Base-by-base conservation (phyloP, 2,888 invertebrate genomes). In the Sylvicola cinctus region DNA sequence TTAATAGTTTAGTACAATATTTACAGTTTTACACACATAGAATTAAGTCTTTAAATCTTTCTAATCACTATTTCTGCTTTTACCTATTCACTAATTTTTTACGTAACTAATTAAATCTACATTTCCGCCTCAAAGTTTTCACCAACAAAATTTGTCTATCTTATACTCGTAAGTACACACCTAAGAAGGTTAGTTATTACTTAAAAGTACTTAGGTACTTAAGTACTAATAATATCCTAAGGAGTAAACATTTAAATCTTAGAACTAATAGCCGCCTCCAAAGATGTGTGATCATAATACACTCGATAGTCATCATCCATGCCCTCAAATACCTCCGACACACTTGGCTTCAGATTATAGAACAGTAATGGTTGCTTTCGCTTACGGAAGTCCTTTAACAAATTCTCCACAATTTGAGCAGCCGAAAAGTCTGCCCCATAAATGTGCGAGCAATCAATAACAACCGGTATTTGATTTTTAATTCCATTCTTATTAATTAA, bases 351-450 rank as follows among this genome's bases (percentile, higher is more conserved):
- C 26, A 83, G 62, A 53, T 81, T 81, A 58, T 73, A 83, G 60
- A 83, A 83, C 56, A 77, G 72, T 15, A 83, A 58, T 30, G 77
- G 74, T 56, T 83, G 83, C 32, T 69, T 65, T 34, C 80, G 64
- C 33, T 62, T 62, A 36, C 74, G 70, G 54, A 83, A 83, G 55
- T 81, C 81, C 43, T 66, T 66, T 11, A 77, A 76, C 40, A 83
- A 61, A 42, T 68, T 70, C 49, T 78, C 72, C 42, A 83, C 72
- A 38, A 77, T 78, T 53, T 73, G 76, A 38, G 84, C 84, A 3
- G 85, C 84, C 3, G 84, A 85, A 58, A 73, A 87, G 59, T 87
- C 85, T 3, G 84, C 81, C 41, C 80, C 79, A 58, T 84, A 83
- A 48, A 85, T 80, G 58, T 85, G 81, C 34, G 79, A 74, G 58